A percentile compares a stretch with the other conserved stretches of the same genome.
These are phyloP conservation scores for Leucosticte australis DNA, from an alignment of 2,113 vertebrate species.

Conservation along the genomic window DNA sequence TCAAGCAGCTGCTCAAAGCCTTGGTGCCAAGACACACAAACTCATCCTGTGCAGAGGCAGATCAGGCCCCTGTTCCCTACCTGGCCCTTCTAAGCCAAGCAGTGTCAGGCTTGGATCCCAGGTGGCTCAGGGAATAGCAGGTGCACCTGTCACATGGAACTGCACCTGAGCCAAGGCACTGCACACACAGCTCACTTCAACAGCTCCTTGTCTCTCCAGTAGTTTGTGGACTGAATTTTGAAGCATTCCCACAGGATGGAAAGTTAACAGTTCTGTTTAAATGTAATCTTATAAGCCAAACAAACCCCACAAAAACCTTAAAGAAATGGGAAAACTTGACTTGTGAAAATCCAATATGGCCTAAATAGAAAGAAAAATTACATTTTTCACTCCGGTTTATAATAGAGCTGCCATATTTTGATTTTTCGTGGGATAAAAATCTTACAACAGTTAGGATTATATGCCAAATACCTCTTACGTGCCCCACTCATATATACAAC, in stretches of 20 bases:
- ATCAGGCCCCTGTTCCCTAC: rapidly evolving
- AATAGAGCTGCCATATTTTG: background rate
- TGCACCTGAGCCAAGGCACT: background rate
- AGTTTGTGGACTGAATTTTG: background rate
- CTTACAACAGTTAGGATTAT: background rate
- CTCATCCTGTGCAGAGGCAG: rapidly evolving
- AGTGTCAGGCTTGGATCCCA: rapidly evolving
- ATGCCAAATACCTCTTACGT: background rate
- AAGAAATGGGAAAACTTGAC: background rate
- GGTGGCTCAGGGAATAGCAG: background rate
- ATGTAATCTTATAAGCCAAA: background rate
- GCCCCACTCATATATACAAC: background rate
- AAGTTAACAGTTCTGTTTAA: background rate
- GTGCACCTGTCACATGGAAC: background rate
- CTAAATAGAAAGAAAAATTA: background rate
- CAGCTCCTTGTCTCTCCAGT: background rate
- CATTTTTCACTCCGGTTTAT: background rate
- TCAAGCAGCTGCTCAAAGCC: background rate
- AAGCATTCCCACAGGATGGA: background rate
- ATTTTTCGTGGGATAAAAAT: background rate
- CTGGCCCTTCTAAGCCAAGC: background rate
- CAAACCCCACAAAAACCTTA: background rate
- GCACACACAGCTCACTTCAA: background rate
- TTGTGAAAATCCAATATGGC: background rate
- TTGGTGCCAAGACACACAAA: background rate